Evolutionary conservation across 2,888 invertebrate genomes (phyloP), one percentile per base, ranked within the genome.

Genomic region (Altica lythri): DNA sequence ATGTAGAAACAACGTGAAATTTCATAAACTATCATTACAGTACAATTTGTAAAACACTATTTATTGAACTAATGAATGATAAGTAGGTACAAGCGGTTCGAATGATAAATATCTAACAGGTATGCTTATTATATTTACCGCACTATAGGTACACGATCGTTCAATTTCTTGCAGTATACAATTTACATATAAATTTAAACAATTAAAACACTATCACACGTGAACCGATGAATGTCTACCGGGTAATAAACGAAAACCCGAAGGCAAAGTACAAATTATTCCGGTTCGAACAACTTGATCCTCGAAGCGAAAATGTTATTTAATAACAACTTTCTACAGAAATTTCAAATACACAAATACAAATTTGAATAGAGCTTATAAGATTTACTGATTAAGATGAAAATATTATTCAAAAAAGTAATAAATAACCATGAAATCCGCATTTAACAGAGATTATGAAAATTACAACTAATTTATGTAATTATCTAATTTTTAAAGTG

Each of bases 131-230:
- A 37, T n/a, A 19, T 14, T 18, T 37, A 19, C 37, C 18, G 37
- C 37, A 12, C n/a, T n/a, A n/a, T n/a, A 8, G 16, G 14, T 37
- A 18, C 25, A 32, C 25, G 27, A 16, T 29, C 37, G 19, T 30
- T 34, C 40, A 6, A 49, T 38, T 35, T 42, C 55, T 53, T 34
- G 53, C 55, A 53, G 55, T 52, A 34, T 34, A 45, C 48, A 35
- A 59, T 59, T 59, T 59, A 53, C 55, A 59, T 59, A 55, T 53
- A 55, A 55, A 59, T 59, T 53, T 45, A 40, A 58, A 58, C 52
- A 49, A 55, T 55, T 55, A 55, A 57, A 57, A 53, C 46, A 57
- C 48, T 48, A 48, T 47, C 44, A 18, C 44, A 40, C 35, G 42
- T 25, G 13, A 13, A 16, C 18, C 38, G 38, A 25, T 22, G 37